Percentiles rank a stretch among this genome's conserved stretches.
These are phyloP conservation scores for Noturus placidus DNA, from an alignment of 2,113 vertebrate genomes.

Conservation along the genomic window DNA sequence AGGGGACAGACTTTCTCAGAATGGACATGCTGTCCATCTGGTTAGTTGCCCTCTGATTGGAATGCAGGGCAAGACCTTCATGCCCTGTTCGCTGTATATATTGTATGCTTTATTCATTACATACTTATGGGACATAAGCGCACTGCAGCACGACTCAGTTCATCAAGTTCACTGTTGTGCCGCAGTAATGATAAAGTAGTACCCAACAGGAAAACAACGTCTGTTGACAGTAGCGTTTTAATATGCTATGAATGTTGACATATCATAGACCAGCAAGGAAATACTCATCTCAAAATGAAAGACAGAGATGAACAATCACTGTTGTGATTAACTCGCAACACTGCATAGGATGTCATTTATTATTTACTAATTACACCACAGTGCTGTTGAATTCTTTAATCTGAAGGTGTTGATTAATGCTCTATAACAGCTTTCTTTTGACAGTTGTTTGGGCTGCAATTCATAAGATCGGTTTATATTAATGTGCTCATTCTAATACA, in stretches of 20 bases:
- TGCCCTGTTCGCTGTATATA: constrained; percentile 1
- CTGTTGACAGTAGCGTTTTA: constrained; percentile 25
- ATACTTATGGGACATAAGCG: neutral
- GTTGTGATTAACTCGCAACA: neutral
- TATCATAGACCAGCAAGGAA: neutral
- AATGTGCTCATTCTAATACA: neutral
- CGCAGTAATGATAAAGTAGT: constrained; percentile 25
- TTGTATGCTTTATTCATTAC: constrained; percentile 18
- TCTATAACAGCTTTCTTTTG: neutral
- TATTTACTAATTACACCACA: neutral
- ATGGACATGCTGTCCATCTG: neutral
- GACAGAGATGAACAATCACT: neutral
- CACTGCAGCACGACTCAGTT: constrained; percentile 5
- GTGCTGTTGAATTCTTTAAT: neutral
- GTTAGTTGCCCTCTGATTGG: neutral
- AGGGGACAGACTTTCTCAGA: neutral
- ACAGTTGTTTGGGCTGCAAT: neutral
- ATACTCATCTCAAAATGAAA: neutral
- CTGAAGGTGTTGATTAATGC: neutral
- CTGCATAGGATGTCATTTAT: neutral
- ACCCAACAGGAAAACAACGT: constrained; percentile 19
- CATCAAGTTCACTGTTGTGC: constrained; percentile 30
- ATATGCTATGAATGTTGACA: constrained; percentile 16
- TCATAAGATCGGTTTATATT: neutral
- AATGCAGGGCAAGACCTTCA: neutral